Evolutionary conservation across 2,797 vertebrate genomes (phyloP).

Genomic region (Octomys mimax): DNA sequence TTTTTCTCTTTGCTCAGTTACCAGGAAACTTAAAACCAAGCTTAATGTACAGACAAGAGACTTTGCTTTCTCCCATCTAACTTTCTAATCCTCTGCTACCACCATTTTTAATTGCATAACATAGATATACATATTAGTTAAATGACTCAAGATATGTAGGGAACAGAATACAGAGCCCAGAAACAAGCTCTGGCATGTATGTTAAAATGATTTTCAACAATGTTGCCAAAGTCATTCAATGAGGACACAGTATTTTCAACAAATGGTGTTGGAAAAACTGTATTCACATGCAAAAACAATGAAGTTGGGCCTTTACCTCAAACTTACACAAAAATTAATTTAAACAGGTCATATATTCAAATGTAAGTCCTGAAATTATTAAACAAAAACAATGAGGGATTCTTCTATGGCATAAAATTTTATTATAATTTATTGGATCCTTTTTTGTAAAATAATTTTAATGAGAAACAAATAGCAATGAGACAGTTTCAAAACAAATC

Average conservation of each 20-base stretch:
- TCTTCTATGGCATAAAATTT: not conserved
- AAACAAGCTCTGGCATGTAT: not conserved
- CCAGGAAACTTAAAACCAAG: slow-evolving; percentile 13
- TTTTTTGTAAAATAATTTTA: too few species aligned
- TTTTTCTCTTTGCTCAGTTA: not conserved
- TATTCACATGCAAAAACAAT: not conserved
- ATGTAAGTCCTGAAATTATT: not conserved
- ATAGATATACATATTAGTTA: not conserved
- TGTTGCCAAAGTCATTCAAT: too few species aligned
- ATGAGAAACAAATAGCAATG: too few species aligned
- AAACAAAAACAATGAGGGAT: not conserved
- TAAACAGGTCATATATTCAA: slow-evolving; percentile 28
- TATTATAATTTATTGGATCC: not conserved
- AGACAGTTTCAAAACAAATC: too few species aligned
- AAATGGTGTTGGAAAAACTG: not conserved
- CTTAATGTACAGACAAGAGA: not conserved
- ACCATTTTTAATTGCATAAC: not conserved
- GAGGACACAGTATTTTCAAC: too few species aligned
- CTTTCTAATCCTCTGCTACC: not conserved
- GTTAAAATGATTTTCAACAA: too few species aligned
- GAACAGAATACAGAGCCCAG: not conserved
- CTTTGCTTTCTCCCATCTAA: not conserved
- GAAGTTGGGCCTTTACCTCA: not conserved
- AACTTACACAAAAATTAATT: not conserved
- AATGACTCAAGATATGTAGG: not conserved